Conservation (phyloP, 2,113 vertebrate species). For the Eulacestoma nigropectus region DNA sequence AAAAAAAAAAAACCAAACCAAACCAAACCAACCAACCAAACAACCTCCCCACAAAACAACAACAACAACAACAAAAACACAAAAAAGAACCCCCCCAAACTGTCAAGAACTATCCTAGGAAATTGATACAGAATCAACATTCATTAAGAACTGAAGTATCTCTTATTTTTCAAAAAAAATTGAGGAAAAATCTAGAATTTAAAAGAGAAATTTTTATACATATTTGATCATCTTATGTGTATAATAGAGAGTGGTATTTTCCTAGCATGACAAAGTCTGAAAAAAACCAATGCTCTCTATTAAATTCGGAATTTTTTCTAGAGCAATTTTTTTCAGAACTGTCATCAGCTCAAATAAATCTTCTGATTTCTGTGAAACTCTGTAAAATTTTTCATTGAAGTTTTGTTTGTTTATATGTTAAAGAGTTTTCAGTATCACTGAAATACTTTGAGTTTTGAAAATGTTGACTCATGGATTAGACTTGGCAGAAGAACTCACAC, state of each 20-base stretch:
- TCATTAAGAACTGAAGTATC: not conserved
- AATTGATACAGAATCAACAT: not conserved
- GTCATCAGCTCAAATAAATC: not conserved
- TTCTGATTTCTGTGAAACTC: not conserved
- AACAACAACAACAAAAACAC: too few species aligned
- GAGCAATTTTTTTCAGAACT: not conserved
- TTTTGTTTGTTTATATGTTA: not conserved
- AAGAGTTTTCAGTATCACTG: not conserved
- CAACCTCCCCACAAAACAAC: too few species aligned
- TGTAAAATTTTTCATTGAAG: not conserved
- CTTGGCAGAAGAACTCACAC: not conserved
- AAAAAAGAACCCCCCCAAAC: not conserved
- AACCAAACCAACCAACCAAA: not conserved
- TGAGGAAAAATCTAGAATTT: not conserved
- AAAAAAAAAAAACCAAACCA: too few species aligned
- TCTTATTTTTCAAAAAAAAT: not conserved
- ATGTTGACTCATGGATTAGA: not conserved
- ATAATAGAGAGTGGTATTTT: not conserved
- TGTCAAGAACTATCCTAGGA: not conserved
- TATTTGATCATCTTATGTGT: rapidly evolving
- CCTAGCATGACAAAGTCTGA: not conserved
- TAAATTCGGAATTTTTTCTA: not conserved
- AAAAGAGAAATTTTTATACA: not conserved
- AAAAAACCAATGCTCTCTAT: not conserved
- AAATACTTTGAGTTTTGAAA: not conserved